Conservation (phyloP, 2,797 vertebrate genomes). For the Spondyliosoma cantharus region DNA sequence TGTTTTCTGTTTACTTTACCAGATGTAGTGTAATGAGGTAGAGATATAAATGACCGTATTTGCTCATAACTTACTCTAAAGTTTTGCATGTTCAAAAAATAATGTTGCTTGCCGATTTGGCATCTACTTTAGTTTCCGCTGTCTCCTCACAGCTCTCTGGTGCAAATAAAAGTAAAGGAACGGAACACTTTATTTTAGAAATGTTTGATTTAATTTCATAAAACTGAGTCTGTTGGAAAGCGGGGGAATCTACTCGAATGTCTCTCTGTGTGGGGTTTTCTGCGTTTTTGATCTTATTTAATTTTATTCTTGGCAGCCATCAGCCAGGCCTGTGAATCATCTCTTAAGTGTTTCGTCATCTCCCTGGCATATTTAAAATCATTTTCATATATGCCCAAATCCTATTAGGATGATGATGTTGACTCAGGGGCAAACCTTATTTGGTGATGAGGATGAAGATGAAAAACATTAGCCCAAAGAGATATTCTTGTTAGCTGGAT, state of each 20-base stretch:
- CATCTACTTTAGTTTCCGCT: constrained; percentile 12
- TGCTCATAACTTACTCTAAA: background rate
- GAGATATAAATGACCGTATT: constrained; percentile 43
- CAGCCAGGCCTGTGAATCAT: constrained; percentile 48
- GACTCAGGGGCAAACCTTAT: constrained; percentile 42
- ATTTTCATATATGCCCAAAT: constrained; percentile 62
- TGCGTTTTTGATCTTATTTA: constrained; percentile 45
- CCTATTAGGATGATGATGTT: constrained; percentile 54
- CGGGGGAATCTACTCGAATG: constrained; percentile 7
- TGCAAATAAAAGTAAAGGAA: background rate
- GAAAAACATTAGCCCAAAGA: constrained; percentile 32
- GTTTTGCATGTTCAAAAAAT: constrained; percentile 8
- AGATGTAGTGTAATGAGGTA: constrained; percentile 28
- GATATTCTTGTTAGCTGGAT: constrained; percentile 26
- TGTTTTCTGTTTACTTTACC: constrained; percentile 47
- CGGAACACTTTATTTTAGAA: background rate
- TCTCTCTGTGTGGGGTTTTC: constrained; percentile 9
- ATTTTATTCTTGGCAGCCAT: constrained; percentile 45
- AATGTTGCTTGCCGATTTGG: constrained; percentile 13
- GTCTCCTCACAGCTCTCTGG: background rate
- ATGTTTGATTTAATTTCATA: background rate
- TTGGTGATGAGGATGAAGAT: constrained; percentile 21
- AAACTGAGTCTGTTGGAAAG: background rate
- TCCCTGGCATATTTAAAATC: constrained; percentile 41
- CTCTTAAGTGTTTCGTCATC: constrained; percentile 59